These are phyloP conservation scores for Brachylomia viminalis DNA, from an alignment of 2,888 invertebrate species.

Conservation along the genomic window DNA sequence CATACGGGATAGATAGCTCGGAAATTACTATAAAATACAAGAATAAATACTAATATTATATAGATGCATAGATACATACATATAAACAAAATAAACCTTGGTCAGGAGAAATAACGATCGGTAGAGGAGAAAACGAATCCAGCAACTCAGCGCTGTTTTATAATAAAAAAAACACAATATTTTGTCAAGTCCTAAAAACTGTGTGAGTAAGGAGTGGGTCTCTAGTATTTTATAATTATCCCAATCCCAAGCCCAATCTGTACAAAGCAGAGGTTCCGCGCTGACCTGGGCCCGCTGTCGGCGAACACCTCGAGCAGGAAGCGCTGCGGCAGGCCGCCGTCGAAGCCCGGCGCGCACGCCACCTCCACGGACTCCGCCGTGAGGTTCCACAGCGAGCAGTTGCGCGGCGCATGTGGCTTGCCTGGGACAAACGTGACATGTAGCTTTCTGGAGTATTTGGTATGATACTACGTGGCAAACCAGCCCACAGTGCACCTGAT, in stretches of 20 bases:
- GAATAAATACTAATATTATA: no score
- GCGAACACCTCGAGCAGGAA: conserved; percentile 95
- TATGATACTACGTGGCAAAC: neutral
- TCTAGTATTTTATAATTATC: neutral
- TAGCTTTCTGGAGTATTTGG: neutral
- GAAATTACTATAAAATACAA: neutral
- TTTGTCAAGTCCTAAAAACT: neutral
- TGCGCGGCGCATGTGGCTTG: conserved; percentile 95
- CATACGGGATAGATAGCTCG: no score
- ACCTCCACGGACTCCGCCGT: conserved; percentile 96
- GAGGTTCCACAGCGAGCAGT: conserved; percentile 96
- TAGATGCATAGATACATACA: no score
- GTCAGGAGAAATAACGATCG: no score
- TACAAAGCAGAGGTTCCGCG: no score
- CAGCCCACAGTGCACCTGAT: neutral
- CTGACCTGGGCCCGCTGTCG: conserved; percentile 79
- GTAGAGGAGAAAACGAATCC: no score
- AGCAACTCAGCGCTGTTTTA: no score
- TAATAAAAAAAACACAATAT: neutral
- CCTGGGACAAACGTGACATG: conserved; percentile 86
- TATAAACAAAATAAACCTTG: no score
- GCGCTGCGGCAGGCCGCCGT: conserved; percentile 96
- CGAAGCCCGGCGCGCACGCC: conserved; percentile 95
- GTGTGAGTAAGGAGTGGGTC: neutral
- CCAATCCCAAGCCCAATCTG: no score